A percentile compares a stretch with the other conserved stretches of the same genome.
phyloP scores from a whole-genome alignment of 2,888 invertebrate species.

The Cacoxenus indagator region DNA sequence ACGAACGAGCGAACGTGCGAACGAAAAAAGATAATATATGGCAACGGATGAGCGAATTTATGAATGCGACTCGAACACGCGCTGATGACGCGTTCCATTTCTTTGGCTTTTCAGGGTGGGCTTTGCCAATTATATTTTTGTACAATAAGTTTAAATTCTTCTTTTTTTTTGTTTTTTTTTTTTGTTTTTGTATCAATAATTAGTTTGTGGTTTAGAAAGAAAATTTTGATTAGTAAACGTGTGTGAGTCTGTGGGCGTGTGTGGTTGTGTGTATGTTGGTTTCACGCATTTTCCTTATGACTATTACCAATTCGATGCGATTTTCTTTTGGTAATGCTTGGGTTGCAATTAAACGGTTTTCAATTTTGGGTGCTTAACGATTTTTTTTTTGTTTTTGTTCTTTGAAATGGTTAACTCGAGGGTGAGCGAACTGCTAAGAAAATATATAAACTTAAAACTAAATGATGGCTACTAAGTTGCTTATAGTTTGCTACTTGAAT shows the following conservation, averaged over 20 bases:
- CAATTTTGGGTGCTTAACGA: background rate
- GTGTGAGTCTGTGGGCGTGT: background rate
- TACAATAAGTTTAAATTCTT: background rate
- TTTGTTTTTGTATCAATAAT: background rate
- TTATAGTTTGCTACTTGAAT: background rate
- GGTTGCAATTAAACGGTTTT: background rate
- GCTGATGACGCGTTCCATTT: background rate
- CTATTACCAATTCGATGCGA: background rate
- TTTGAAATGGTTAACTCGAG: constrained; percentile 19
- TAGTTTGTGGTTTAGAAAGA: background rate
- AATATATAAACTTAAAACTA: constrained; percentile 10
- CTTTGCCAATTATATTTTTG: constrained; percentile 5
- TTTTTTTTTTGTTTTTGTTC: background rate
- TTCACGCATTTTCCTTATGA: background rate
- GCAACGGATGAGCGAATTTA: constrained; percentile 65
- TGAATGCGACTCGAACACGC: constrained; percentile 38
- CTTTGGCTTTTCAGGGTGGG: background rate
- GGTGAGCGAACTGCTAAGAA: constrained; percentile 15
- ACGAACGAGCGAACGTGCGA: constrained; percentile 29
- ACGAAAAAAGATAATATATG: constrained; percentile 44
- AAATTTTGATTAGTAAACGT: background rate
- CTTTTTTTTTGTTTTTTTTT: background rate
- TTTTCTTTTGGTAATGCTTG: background rate
- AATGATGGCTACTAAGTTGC: background rate
- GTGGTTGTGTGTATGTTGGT: background rate